These are phyloP conservation scores for Megalurothrips usitatus DNA, from an alignment of 2,888 invertebrate genomes.

Conservation along the genomic window DNA sequence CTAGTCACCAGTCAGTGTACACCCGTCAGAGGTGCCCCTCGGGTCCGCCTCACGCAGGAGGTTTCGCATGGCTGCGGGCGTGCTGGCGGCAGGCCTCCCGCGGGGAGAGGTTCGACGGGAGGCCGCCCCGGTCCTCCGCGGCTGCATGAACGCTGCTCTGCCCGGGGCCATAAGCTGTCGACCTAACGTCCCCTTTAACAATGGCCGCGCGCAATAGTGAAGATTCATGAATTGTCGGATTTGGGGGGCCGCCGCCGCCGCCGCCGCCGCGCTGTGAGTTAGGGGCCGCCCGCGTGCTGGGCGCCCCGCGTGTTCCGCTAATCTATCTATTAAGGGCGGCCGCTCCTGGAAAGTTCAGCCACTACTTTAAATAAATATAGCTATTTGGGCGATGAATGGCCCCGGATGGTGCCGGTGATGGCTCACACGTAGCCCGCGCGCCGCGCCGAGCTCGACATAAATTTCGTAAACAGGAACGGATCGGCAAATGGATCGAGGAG, in stretches of 20 bases:
- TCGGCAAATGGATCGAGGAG: too few relatives aligned
- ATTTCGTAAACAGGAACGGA: too few relatives aligned
- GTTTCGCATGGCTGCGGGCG: too few relatives aligned
- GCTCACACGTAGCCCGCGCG: background rate
- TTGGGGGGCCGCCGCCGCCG: background rate
- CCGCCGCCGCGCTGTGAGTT: background rate
- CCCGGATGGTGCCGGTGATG: background rate
- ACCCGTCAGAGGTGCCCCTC: too few relatives aligned
- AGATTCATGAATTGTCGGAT: background rate
- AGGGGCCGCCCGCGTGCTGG: background rate
- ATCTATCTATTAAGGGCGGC: background rate
- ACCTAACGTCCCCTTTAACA: background rate
- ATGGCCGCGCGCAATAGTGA: background rate
- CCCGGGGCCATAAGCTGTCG: background rate
- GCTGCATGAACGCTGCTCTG: too few relatives aligned
- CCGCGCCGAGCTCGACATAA: background rate
- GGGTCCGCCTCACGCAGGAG: too few relatives aligned
- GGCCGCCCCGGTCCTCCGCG: background rate
- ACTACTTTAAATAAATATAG: conserved; percentile 6
- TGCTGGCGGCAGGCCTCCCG: too few relatives aligned
- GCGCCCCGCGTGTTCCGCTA: background rate
- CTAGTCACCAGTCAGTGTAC: too few relatives aligned
- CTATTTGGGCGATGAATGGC: background rate
- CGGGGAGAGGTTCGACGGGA: too few relatives aligned
- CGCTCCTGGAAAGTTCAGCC: background rate